Base-by-base conservation (phyloP, 2,797 vertebrate species). In the Chloroceryle amazona region DNA sequence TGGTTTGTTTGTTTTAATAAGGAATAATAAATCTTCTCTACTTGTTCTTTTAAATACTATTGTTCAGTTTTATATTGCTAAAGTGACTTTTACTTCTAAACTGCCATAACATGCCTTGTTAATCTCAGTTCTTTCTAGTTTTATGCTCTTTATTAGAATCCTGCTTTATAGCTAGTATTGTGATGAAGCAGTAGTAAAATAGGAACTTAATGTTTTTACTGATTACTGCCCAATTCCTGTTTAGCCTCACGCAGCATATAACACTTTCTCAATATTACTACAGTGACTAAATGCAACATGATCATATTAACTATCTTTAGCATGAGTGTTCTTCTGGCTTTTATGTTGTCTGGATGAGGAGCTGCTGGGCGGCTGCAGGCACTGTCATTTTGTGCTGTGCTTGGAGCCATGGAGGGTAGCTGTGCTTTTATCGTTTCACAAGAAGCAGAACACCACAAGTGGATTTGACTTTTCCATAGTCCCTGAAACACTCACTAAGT, bases 41-140 rank as follows among this genome's bases (percentile, higher is more conserved):
- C 41, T 90, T 14, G 12, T 90, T 84, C 60, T 92, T 94, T 89
- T 70, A 76, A 92, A 39, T 52, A 80, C 37, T 66, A 51, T 61
- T 76, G 68, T 89, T 96, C 41, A 63, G 10, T 76, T 92, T 74
- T 89, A 21, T 90, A 78, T 94, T 85, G 60, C 61, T 92, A 71
- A 93, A 96, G 54, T 92, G 74, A 85, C 52, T 96, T 96, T 81
- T 84, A 74, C 17, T 70, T 94, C 78, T 82, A 74, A 93, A 87
- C 42, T 90, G 60, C 71, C 58, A 37, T 94, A 86, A 85, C 23
- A 82, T 0, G 7, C 80, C 73, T 90, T 95, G 76, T 96, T 94
- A 96, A 89, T 89, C 81, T 96, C 49, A 8, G 57, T 74, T 87
- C 71, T 61, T 85, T 82, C 74, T 76, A 71, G 63, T 60, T 94